Evolutionary conservation across 2,797 vertebrate genomes (phyloP).

Genomic region (Pogonophryne albipinna): DNA sequence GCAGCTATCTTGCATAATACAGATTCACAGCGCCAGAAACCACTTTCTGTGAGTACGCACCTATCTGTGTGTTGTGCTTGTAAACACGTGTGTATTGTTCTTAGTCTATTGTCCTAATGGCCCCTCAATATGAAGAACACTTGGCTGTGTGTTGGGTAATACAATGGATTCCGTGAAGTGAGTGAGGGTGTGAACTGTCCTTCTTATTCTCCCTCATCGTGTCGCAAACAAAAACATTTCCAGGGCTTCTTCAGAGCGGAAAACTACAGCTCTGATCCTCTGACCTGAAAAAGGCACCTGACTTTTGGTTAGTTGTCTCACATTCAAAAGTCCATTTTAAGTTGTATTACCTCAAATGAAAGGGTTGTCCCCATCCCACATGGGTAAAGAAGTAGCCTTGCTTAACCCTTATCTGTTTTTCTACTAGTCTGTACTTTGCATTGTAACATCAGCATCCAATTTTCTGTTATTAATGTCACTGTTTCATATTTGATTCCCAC

Average conservation of each 20-base stretch:
- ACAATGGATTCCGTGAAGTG: constrained; percentile 32
- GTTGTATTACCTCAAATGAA: too few species aligned
- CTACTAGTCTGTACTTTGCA: too few species aligned
- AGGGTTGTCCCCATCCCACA: too few species aligned
- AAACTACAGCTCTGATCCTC: constrained; percentile 12
- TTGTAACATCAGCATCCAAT: too few species aligned
- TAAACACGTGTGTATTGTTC: constrained; percentile 14
- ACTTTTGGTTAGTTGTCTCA: not conserved
- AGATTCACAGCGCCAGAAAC: constrained; percentile 3
- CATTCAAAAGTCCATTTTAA: too few species aligned
- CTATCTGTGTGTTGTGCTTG: constrained; percentile 3
- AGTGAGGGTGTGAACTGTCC: constrained; percentile 17
- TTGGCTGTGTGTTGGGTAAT: constrained; percentile 11
- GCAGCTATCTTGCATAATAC: too few species aligned
- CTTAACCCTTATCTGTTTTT: too few species aligned
- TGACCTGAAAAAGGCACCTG: not conserved
- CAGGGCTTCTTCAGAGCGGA: not conserved
- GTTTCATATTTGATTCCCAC: too few species aligned
- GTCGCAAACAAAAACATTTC: not conserved
- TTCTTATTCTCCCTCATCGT: not conserved
- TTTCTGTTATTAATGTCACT: too few species aligned
- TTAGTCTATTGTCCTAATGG: constrained; percentile 15
- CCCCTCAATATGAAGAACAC: constrained; percentile 18
- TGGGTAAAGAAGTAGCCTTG: too few species aligned
- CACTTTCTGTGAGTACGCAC: not conserved